These are phyloP conservation scores for Aphidius colemani DNA, from an alignment of 2,888 invertebrate genomes.

Conservation along the genomic window DNA sequence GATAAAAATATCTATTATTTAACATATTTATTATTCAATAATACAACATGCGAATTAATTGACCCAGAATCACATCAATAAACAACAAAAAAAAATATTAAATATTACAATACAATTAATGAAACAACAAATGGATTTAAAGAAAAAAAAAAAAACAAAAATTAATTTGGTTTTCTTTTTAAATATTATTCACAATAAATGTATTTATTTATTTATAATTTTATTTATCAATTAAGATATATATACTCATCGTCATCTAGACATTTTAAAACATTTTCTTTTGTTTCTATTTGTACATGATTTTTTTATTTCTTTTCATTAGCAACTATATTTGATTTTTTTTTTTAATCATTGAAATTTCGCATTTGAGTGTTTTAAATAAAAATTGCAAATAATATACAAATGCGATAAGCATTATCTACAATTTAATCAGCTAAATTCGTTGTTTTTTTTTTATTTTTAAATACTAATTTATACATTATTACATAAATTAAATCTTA, in stretches of 20 bases:
- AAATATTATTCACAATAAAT: not conserved
- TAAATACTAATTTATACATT: constrained; percentile 9
- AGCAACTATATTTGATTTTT: not conserved
- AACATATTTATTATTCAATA: no score
- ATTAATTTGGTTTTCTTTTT: no score
- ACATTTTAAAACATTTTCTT: not conserved
- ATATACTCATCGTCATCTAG: no score
- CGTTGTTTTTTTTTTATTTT: constrained; percentile 35
- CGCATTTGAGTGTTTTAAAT: constrained; percentile 2
- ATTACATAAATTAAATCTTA: constrained; percentile 25
- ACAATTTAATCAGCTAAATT: constrained; percentile 6
- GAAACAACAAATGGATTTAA: no score
- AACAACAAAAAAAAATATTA: no score
- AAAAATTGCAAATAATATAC: constrained; percentile 18
- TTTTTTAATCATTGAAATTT: not conserved
- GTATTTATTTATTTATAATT: not conserved
- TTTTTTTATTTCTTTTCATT: constrained; percentile 2
- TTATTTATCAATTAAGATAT: no score
- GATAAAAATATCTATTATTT: no score
- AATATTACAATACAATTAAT: no score
- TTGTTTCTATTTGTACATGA: not conserved
- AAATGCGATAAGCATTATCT: constrained; percentile 14
- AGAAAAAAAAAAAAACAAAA: no score
- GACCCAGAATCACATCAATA: no score
- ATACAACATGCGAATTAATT: no score